phyloP scores from a whole-genome alignment of 1,140 invertebrate species.

The Neelides sp. region DNA sequence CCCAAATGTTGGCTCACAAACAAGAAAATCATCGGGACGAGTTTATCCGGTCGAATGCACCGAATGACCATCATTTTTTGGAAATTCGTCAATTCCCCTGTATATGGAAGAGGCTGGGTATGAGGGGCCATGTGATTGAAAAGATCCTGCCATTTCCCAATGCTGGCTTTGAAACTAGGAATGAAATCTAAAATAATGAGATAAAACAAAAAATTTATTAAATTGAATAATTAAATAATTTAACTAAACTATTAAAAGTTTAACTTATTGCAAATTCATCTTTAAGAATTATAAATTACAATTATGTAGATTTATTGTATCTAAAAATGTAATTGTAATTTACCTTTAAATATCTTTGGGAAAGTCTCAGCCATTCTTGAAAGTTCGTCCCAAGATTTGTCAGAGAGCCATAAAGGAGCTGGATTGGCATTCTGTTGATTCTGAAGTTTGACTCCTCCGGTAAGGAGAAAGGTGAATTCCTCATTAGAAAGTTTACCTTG shows the following conservation, averaged over 20 bases:
- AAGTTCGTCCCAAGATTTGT: constrained; percentile 49
- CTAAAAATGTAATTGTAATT: too few relatives aligned
- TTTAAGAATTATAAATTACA: too few relatives aligned
- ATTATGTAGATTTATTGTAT: too few relatives aligned
- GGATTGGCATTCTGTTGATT: constrained; percentile 40
- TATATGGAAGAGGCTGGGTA: constrained; percentile 43
- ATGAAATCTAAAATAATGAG: too few relatives aligned
- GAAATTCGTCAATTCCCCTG: constrained; percentile 43
- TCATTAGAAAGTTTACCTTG: constrained; percentile 39
- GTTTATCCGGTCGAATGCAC: constrained; percentile 57
- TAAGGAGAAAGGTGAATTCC: constrained; percentile 51
- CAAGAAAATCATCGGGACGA: constrained; percentile 53
- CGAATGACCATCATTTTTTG: constrained; percentile 61
- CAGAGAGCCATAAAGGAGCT: constrained; percentile 45
- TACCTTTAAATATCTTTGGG: too few relatives aligned
- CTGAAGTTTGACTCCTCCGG: constrained; percentile 36
- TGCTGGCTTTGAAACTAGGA: constrained; percentile 28
- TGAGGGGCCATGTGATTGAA: constrained; percentile 46
- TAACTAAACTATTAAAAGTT: too few relatives aligned
- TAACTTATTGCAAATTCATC: too few relatives aligned
- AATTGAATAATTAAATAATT: too few relatives aligned
- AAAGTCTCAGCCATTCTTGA: constrained; percentile 41
- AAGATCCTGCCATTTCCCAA: constrained; percentile 46
- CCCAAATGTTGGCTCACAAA: constrained; percentile 49
- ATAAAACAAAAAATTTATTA: too few relatives aligned